Evolutionary conservation across 2,888 invertebrate species (phyloP), one percentile per base, ranked within the genome.

Genomic region (Pimpla rufipes): DNA sequence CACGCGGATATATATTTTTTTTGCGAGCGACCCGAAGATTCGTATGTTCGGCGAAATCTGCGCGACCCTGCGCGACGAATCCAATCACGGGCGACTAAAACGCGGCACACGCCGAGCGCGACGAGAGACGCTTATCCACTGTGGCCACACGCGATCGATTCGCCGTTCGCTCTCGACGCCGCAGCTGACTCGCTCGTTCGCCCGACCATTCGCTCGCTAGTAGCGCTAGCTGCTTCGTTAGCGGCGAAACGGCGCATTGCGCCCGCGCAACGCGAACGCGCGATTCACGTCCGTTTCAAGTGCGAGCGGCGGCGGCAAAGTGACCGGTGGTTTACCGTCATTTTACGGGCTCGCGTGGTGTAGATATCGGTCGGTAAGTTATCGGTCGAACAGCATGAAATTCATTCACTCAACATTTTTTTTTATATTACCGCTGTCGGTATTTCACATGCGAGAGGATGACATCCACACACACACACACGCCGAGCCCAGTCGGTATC

Each of bases 131-230:
- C 89, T 88, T 85, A 55, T 87, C 83, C 81, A 85, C 21, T 42
- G 29, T 29, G 42, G 67, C 37, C 2, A 57, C 21, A 16, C 18
- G 50, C 90, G 90, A 92, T 92, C 92, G 92, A 92, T 91, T 92
- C 89, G 90, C 89, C 85, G 89, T 89, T 90, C 87, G 89, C 90
- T 89, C 89, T 90, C 87, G 29, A 29, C 29, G 29, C 29, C 29
- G 59, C 67, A 85, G 86, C 87, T 89, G 77, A 80, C 75, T 81
- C 87, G 87, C 85, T 40, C 47, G 35, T 42, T 47, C 57, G 13
- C 57, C 40, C 47, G 16, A n/a, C 13, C 40, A 55, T 64, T 70
- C 59, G 73, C 88, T 89, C 90, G 90, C 91, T 90, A 37, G 62
- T 62, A 89, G 90, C 91, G 91, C 91, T 89, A 90, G 90, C 88